Base-by-base conservation (phyloP, 2,888 invertebrate genomes). In the Chrysolina haemoptera region DNA sequence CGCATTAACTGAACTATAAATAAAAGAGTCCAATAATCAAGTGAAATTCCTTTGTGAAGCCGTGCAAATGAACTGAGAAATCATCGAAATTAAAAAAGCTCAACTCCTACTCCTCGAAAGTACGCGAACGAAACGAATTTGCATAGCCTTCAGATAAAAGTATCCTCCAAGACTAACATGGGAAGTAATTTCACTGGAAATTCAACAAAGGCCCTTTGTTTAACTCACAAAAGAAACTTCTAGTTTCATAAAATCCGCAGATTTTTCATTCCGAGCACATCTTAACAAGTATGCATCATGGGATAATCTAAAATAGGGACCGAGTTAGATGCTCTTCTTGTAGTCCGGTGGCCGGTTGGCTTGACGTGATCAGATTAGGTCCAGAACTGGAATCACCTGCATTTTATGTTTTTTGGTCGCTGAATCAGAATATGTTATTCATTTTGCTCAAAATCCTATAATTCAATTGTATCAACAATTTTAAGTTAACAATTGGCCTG, bases 241-340 rank as follows among this genome's bases (percentile, higher is more conserved):
- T 76, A 68, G 77, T 79, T 78, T 78, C 72, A 80, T 78, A 78
- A 76, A 80, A 80, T 79, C 76, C 74, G 75, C 70, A 68, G 75
- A 73, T 74, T 80, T 80, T 78, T 80, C 79, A 79, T 80, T 77
- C 80, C 70, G 70, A 62, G 77, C 78, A 78, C 78, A 79, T 80
- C 76, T 76, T 75, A 16, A 16, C 35, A 35, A 35, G 35, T 74
- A 78, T 79, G 77, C 78, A 78, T 79, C 79, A 79, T 70, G 78
- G 78, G 78, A 80, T 80, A 78, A 78, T 80, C 80, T 80, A 76
- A 78, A 78, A 78, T 80, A 78, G 78, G 76, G 78, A 18, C 74
- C 65, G 71, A 76, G 76, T 78, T 75, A 71, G 20, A n/a, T 48
- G 14, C 22, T 62, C 35, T 35, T 35, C 35, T 35, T n/a, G n/a